Evolutionary conservation across 2,113 vertebrate genomes (phyloP).

Genomic region (Nothocercus nigrocapillus): DNA sequence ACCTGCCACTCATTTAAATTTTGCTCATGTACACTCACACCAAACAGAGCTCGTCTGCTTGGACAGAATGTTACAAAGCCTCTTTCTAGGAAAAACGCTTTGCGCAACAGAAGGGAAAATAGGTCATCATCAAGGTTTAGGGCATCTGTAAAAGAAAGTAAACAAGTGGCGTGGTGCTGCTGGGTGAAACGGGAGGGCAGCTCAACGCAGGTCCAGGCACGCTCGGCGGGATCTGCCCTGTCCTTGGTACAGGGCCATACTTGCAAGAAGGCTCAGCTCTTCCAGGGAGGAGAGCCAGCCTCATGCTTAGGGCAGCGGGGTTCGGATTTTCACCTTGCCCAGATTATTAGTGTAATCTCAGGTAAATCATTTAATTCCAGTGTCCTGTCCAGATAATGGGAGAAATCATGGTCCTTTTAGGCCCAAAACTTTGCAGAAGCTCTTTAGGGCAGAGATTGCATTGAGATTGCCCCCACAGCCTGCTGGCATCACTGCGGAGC

Average conservation of each 20-base stretch:
- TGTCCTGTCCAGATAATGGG: background rate
- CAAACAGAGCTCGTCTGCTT: background rate
- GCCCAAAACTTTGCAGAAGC: background rate
- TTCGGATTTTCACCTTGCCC: background rate
- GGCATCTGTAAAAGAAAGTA: conserved; percentile 14
- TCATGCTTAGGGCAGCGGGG: background rate
- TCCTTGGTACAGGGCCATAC: background rate
- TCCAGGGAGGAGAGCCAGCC: background rate
- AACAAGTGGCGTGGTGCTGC: background rate
- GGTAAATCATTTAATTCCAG: background rate
- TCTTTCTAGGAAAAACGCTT: conserved; percentile 70
- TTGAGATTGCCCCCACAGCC: too few species aligned
- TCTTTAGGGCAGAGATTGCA: background rate
- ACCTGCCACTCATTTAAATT: background rate
- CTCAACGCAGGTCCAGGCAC: background rate
- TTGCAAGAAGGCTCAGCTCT: conserved; percentile 1
- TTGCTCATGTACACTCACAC: background rate
- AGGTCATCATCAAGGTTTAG: conserved; percentile 57
- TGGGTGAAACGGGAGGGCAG: background rate
- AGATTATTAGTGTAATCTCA: background rate
- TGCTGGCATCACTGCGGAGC: accelerated
- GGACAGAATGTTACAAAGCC: background rate
- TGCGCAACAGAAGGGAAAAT: conserved; percentile 41
- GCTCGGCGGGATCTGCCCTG: background rate
- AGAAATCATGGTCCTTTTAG: background rate